Conservation (phyloP, 2,113 vertebrate genomes). For the Pterophyllum scalare region DNA sequence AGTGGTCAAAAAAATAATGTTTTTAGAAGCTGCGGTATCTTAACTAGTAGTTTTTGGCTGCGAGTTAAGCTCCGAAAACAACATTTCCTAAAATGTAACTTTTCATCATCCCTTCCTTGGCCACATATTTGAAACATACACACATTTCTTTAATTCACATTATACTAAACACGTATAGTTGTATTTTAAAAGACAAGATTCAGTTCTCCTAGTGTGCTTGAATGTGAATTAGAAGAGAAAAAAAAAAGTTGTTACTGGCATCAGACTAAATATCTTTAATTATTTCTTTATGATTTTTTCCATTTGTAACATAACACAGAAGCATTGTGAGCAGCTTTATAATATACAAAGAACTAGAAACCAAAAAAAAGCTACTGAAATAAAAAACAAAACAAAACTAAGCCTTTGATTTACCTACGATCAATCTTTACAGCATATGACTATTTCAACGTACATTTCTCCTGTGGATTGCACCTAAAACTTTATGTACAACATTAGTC, state of each 20-base stretch:
- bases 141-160: neutral
- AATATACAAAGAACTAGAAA: conserved; percentile 64
- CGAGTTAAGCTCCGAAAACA: neutral
- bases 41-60: too few relatives aligned
- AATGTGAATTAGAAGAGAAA: neutral
- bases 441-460: conserved; percentile 22
- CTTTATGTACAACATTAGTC: conserved; percentile 38
- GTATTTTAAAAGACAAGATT: too few relatives aligned
- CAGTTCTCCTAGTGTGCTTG: too few relatives aligned
- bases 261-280: conserved; percentile 64
- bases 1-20: too few relatives aligned
- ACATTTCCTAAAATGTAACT: neutral
- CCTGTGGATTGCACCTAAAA: conserved; percentile 42
- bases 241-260: neutral
- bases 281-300: conserved; percentile 27
- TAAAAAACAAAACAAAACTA: conserved; percentile 58
- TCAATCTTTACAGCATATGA: conserved; percentile 31
- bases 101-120: neutral
- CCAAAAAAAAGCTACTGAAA: conserved; percentile 11
- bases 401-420: conserved; percentile 15
- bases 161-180: neutral
- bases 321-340: conserved; percentile 59
- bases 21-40: too few relatives aligned
- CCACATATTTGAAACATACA: neutral
- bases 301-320: conserved; percentile 59